Evolutionary conservation across 2,113 vertebrate species (phyloP).

Genomic region (Corythoichthys intestinalis): DNA sequence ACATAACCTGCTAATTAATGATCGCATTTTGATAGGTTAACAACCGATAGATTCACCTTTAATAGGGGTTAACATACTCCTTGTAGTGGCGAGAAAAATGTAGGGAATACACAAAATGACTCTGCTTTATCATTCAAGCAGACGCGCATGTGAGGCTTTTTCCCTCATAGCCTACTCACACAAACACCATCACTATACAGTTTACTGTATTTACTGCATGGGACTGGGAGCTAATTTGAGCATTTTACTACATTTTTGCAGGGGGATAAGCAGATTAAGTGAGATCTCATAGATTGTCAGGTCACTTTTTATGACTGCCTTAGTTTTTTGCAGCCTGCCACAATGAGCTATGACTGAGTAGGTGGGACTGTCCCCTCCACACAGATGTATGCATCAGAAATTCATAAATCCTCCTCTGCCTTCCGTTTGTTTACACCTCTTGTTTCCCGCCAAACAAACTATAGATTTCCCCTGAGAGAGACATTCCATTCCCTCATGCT

Average conservation of each 20-base stretch:
- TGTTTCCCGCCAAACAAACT: conserved; percentile 72
- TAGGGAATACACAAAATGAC: neutral
- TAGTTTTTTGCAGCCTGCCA: conserved; percentile 39
- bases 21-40: neutral
- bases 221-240: conserved; percentile 21
- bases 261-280: conserved; percentile 24
- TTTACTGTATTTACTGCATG: conserved; percentile 26
- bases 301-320: conserved; percentile 41
- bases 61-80: neutral
- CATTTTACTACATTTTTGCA: conserved; percentile 47
- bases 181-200: conserved; percentile 16
- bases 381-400: conserved; percentile 60
- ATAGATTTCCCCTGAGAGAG: conserved; percentile 70
- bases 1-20: neutral
- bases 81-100: neutral
- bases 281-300: conserved; percentile 29
- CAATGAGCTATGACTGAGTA: conserved; percentile 56
- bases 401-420: conserved; percentile 57
- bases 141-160: conserved; percentile 14
- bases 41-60: neutral
- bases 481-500: conserved; percentile 43
- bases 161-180: conserved; percentile 31
- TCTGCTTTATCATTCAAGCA: neutral
- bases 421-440: conserved; percentile 66
- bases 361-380: conserved; percentile 54